Evolutionary conservation across 2,113 vertebrate species (phyloP).

Genomic region (Vombatus ursinus): DNA sequence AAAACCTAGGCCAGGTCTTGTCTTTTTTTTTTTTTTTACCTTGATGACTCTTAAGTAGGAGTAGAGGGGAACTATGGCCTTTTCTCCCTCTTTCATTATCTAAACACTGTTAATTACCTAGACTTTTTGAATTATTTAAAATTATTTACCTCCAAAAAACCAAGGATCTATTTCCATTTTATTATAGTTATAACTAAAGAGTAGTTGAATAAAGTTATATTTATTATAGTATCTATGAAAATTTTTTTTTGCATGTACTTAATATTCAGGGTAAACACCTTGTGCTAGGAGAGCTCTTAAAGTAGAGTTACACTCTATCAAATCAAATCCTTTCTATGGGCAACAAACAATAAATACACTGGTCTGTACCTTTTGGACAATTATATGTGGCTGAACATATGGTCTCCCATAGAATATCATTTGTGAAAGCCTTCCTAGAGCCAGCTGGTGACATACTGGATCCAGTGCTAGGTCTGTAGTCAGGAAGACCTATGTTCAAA

Average conservation of each 20-base stretch:
- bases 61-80: no score
- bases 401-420: background rate
- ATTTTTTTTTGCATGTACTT: background rate
- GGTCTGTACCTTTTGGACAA: background rate
- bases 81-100: no score
- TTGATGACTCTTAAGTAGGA: no score
- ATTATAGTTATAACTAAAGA: background rate
- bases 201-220: background rate
- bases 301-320: background rate
- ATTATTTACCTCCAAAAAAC: background rate
- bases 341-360: background rate
- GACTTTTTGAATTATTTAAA: no score
- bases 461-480: background rate
- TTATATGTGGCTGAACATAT: background rate
- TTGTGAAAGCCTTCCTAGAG: background rate
- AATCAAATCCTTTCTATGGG: background rate
- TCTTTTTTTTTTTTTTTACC: no score
- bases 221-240: background rate
- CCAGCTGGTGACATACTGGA: background rate
- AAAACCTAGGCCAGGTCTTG: no score
- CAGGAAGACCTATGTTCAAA: background rate
- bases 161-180: background rate
- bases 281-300: background rate
- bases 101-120: no score
- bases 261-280: background rate